A percentile compares a stretch with the other conserved stretches of the same genome.
Conservation (phyloP, 1,140 invertebrate genomes). For the Tribolium madens region DNA sequence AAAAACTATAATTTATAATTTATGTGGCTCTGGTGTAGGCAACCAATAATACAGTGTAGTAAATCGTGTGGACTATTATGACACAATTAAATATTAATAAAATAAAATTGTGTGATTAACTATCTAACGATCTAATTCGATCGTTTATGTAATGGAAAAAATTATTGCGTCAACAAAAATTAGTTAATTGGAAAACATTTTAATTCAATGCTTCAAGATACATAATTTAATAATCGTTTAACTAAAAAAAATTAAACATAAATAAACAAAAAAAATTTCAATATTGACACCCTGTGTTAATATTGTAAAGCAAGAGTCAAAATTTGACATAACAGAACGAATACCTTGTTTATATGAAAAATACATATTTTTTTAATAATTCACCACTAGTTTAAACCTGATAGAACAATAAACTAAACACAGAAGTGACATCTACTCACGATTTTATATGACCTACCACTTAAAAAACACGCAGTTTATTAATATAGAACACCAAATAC, state of each 20-base stretch:
- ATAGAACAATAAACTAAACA: not conserved
- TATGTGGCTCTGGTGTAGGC: not conserved
- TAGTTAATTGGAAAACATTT: not conserved
- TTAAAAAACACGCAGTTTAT: constrained; percentile 21
- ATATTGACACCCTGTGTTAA: not conserved
- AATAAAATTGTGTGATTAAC: not conserved
- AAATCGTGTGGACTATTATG: not conserved
- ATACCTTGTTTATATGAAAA: not conserved
- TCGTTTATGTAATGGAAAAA: not conserved
- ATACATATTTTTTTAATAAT: too few species aligned
- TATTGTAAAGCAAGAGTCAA: not conserved
- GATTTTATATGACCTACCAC: not conserved
- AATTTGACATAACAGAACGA: not conserved
- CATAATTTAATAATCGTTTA: not conserved
- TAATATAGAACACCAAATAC: constrained; percentile 16
- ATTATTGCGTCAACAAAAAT: not conserved
- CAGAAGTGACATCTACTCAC: not conserved
- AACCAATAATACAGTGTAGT: not conserved
- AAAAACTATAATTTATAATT: not conserved
- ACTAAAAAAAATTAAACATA: too few species aligned
- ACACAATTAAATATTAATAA: too few species aligned
- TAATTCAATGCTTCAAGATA: not conserved
- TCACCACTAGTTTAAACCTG: too few species aligned
- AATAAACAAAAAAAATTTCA: not conserved
- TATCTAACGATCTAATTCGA: not conserved